phyloP scores from a whole-genome alignment of 2,113 vertebrate genomes.

The Diphyllodes magnificus region DNA sequence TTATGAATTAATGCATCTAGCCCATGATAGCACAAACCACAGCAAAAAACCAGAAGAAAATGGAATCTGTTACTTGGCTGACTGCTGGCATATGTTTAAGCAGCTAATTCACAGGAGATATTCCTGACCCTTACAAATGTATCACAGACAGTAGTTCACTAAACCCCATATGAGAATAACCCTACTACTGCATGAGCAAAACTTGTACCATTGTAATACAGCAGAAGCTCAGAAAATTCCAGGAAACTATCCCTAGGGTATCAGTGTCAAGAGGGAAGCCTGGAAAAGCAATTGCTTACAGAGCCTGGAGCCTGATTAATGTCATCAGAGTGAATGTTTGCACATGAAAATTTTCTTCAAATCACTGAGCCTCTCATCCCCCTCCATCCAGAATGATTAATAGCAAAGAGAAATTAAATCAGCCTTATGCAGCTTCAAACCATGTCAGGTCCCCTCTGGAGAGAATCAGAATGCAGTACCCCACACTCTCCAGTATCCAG shows the following conservation, averaged over 20 bases:
- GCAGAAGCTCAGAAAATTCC: neutral
- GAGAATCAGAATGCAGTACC: neutral
- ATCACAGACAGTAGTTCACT: neutral
- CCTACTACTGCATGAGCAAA: neutral
- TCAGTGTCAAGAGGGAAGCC: neutral
- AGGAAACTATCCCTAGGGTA: neutral
- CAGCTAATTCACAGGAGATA: neutral
- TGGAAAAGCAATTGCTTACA: neutral
- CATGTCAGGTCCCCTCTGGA: neutral
- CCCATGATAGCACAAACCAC: neutral
- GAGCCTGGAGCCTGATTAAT: neutral
- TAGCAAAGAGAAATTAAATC: neutral
- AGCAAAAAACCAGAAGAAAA: neutral
- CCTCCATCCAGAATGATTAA: neutral
- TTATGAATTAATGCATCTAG: neutral
- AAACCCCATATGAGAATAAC: neutral
- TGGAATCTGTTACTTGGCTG: neutral
- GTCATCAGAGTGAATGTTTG: neutral
- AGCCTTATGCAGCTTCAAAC: neutral
- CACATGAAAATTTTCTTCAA: neutral
- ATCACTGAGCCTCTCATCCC: neutral
- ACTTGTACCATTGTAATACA: neutral
- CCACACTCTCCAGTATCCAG: neutral
- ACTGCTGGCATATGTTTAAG: neutral
- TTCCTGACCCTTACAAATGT: neutral